Evolutionary conservation across 2,888 invertebrate species (phyloP).

Genomic region (Parnassius mnemosyne): DNA sequence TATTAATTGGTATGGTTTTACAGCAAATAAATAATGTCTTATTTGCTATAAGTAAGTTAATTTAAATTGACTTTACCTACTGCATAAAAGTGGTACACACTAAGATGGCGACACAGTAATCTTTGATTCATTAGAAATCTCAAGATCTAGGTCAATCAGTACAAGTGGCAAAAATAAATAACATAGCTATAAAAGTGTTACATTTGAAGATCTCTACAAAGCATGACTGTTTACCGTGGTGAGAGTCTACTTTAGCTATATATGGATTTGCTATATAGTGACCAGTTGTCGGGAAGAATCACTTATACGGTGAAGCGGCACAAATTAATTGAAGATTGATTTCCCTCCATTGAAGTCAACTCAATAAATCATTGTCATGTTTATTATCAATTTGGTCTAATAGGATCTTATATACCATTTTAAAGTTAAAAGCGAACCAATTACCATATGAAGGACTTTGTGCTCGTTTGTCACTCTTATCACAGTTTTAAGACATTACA

Average conservation of each 20-base stretch:
- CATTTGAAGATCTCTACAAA: constrained; percentile 18
- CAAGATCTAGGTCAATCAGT: constrained; percentile 14
- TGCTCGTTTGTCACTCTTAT: no score
- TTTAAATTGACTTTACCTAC: no score
- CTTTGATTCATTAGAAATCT: constrained; percentile 17
- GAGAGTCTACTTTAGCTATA: constrained; percentile 30
- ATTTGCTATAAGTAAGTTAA: no score
- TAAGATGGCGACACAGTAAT: neutral
- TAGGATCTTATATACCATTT: no score
- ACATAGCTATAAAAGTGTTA: constrained; percentile 10
- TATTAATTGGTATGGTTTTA: no score
- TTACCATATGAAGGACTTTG: no score
- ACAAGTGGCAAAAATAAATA: constrained; percentile 21
- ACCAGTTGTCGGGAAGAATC: constrained; percentile 21
- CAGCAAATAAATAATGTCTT: no score
- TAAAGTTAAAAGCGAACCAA: no score
- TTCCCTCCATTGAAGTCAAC: constrained; percentile 26
- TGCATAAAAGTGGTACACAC: neutral
- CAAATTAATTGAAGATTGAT: constrained; percentile 25
- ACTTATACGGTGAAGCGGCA: constrained; percentile 27
- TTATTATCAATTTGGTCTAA: neutral
- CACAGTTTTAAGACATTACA: no score
- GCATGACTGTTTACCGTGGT: constrained; percentile 15
- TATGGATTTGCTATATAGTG: constrained; percentile 18
- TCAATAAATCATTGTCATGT: constrained; percentile 2